These are phyloP conservation scores for Pachypanchax playfairii DNA, from an alignment of 2,113 vertebrate species.

Conservation along the genomic window DNA sequence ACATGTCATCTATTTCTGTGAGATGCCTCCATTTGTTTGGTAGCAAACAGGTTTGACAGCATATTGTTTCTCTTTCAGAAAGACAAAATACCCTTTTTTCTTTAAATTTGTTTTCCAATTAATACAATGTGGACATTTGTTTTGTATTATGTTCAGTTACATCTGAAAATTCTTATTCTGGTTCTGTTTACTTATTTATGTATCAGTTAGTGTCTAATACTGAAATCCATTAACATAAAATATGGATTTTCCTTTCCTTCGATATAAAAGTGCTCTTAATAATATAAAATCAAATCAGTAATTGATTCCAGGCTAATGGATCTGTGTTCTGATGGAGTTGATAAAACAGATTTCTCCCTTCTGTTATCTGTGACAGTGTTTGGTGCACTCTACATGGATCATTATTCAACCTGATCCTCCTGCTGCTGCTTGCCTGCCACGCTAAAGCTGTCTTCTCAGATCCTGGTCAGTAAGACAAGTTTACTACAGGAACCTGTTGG, in stretches of 20 bases:
- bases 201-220: not conserved
- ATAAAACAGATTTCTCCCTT: not conserved
- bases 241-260: too few species aligned
- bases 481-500: too few species aligned
- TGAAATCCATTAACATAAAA: too few species aligned
- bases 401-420: slow-evolving; percentile 81
- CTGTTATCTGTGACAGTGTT: slow-evolving; percentile 61
- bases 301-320: too few species aligned
- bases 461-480: slow-evolving; percentile 81
- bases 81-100: too few species aligned
- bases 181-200: not conserved
- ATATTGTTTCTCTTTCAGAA: not conserved
- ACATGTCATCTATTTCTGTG: slow-evolving; percentile 29
- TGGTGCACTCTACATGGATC: slow-evolving; percentile 84
- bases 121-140: too few species aligned
- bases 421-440: slow-evolving; percentile 84
- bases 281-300: too few species aligned
- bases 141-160: too few species aligned
- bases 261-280: too few species aligned
- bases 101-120: too few species aligned
- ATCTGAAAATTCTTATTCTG: too few species aligned
- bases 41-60: slow-evolving; percentile 20
- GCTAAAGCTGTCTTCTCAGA: slow-evolving; percentile 84
- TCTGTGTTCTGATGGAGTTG: too few species aligned
- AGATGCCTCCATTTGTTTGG: slow-evolving; percentile 51